phyloP scores from a whole-genome alignment of 2,888 invertebrate species.

The Caenorhabditis macrosperma region DNA sequence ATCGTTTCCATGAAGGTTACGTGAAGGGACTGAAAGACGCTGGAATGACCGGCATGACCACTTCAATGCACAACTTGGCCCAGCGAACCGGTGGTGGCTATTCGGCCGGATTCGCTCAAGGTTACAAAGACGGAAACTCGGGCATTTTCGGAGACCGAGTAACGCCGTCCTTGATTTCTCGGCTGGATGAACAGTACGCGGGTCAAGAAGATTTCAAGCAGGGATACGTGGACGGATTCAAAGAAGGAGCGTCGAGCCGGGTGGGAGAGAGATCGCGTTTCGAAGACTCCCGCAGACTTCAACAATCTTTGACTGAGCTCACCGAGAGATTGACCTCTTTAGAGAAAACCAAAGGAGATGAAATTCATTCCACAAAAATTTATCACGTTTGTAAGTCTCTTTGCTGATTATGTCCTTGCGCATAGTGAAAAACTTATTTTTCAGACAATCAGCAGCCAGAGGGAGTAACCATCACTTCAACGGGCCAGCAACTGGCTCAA shows the following conservation, averaged over 20 bases:
- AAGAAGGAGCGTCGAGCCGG: slow-evolving; percentile 76
- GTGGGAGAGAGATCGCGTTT: slow-evolving; percentile 68
- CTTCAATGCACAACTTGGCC: slow-evolving; percentile 80
- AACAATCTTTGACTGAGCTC: slow-evolving; percentile 78
- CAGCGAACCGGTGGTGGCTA: slow-evolving; percentile 75
- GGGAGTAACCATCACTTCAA: slow-evolving; percentile 64
- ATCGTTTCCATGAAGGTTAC: slow-evolving; percentile 79
- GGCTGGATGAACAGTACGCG: slow-evolving; percentile 80
- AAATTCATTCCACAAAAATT: slow-evolving; percentile 80
- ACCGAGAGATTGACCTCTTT: slow-evolving; percentile 79
- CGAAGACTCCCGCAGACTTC: slow-evolving; percentile 77
- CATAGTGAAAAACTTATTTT: slow-evolving; percentile 17
- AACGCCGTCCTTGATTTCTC: slow-evolving; percentile 77
- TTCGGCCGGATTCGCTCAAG: slow-evolving; percentile 80
- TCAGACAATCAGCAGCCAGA: slow-evolving; percentile 80
- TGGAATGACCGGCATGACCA: slow-evolving; percentile 79
- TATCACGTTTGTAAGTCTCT: slow-evolving; percentile 80
- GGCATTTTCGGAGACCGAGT: slow-evolving; percentile 80
- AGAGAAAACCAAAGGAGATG: slow-evolving; percentile 78
- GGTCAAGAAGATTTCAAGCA: slow-evolving; percentile 80
- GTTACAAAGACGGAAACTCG: slow-evolving; percentile 79
- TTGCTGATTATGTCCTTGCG: too few relatives aligned
- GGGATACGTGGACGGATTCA: slow-evolving; percentile 80
- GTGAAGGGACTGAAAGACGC: slow-evolving; percentile 78
- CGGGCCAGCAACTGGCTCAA: slow-evolving; percentile 79